Base-by-base conservation (phyloP, 1,140 invertebrate species). In the Pogonomyrmex californicus region DNA sequence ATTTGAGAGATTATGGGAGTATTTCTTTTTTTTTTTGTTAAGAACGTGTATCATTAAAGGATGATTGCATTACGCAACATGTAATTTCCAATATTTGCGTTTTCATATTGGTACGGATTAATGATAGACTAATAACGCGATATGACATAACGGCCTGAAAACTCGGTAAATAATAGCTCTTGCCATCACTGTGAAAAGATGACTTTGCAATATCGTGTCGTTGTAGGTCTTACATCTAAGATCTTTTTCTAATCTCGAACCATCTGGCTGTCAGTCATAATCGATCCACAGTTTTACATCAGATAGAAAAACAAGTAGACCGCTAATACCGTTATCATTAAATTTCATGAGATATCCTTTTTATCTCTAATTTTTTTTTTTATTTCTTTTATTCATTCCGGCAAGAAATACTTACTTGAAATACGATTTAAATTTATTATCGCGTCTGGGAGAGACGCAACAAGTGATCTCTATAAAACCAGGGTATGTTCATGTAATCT, bases 51-150 rank as follows among this genome's bases (percentile, higher is more conserved):
- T 83, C 41, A 83, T 83, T 49, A 75, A 75, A 54, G 79, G 79
- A 75, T 38, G 79, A 83, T 83, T 75, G n/a, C 68, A 49, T 83
- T 54, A 44, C 33, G 14, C 68, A 83, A 83, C 79, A 41, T 83
- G 17, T 83, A 83, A 83, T 83, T 75, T 83, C 68, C 68, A 60
- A 75, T 83, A 63, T 83, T 41, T 47, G 68, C 56, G 41, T 75
- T 73, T 73, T 83, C 30, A 60, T 47, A 83, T 83, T 75, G 54
- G 68, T 60, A 60, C n/a, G 68, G 41, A 83, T 83, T 75, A 83
- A 83, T 83, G 79, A 83, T 47, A 75, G 56, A 60, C 79, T 73
- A 75, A 83, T 83, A 75, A 83, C 68, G 41, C 68, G 41, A 41
- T 75, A 60, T 75, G 54, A 83, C 44, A 81, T 75, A 83, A 82